A percentile compares a stretch with the other conserved stretches of the same genome.
These are phyloP conservation scores for Iguana delicatissima DNA, from an alignment of 2,797 vertebrate genomes.

Conservation along the genomic window DNA sequence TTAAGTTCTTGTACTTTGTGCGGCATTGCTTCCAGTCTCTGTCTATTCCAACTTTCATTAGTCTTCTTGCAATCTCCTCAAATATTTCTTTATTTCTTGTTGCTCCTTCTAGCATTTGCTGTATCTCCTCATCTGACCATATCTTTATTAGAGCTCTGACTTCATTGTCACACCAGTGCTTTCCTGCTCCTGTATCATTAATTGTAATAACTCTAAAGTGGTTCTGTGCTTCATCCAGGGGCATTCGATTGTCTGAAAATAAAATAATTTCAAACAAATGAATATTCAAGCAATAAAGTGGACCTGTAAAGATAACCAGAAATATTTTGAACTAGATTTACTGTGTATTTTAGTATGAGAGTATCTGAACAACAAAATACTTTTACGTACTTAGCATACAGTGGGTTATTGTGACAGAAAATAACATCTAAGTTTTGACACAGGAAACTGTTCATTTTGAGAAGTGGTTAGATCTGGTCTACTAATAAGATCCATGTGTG, in stretches of 20 bases:
- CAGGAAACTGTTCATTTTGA: not conserved
- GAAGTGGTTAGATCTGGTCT: not conserved
- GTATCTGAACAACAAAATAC: slow-evolving; percentile 1
- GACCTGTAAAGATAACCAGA: slow-evolving; percentile 25
- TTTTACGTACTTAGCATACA: not conserved
- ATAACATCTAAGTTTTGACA: not conserved
- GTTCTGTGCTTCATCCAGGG: slow-evolving; percentile 78
- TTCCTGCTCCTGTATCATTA: slow-evolving; percentile 82
- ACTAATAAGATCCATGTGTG: not conserved
- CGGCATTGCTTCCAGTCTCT: slow-evolving; percentile 92
- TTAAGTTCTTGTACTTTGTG: slow-evolving; percentile 92
- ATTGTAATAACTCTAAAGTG: slow-evolving; percentile 86
- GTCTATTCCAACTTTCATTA: slow-evolving; percentile 88
- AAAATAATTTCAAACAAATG: slow-evolving; percentile 38
- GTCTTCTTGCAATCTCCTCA: slow-evolving; percentile 87
- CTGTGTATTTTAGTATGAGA: not conserved
- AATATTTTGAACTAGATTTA: slow-evolving; percentile 31
- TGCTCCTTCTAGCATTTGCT: slow-evolving; percentile 88
- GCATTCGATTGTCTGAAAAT: slow-evolving; percentile 70
- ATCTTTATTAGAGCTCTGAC: slow-evolving; percentile 87
- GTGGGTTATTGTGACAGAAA: not conserved
- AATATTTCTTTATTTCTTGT: slow-evolving; percentile 92
- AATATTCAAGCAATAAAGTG: slow-evolving; percentile 37
- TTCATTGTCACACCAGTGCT: slow-evolving; percentile 91
- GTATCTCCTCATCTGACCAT: slow-evolving; percentile 88